These are phyloP conservation scores for Cladorhizidae sp. DNA, from an alignment of 37 sponge, comb jelly and placozoan genomes.

Conservation along the genomic window DNA sequence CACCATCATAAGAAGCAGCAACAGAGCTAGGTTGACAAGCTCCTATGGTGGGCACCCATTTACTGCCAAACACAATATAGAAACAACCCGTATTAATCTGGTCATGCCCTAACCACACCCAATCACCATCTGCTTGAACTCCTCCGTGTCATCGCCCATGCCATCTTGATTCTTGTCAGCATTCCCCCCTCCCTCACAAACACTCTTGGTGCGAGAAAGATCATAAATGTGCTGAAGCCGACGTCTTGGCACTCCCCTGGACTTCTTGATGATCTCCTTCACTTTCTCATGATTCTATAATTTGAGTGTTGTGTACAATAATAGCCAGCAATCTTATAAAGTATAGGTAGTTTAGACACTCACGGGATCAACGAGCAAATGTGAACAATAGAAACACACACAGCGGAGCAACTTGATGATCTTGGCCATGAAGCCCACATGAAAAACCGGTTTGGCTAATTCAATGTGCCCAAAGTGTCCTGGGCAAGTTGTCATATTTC, in stretches of 20 bases:
- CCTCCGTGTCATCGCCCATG: not conserved
- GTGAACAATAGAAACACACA: conserved; percentile 97
- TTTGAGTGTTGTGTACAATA: no score
- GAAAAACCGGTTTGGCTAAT: conserved; percentile 96
- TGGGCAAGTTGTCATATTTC: conserved; percentile 96
- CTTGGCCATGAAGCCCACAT: conserved; percentile 91
- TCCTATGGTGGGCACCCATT: no score
- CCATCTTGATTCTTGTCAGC: conserved; percentile 65
- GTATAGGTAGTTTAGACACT: conserved; percentile 11
- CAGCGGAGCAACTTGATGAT: conserved; percentile 90
- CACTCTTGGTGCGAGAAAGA: conserved; percentile 74
- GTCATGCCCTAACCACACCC: no score
- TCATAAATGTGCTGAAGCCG: conserved; percentile 90
- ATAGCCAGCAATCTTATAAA: not conserved
- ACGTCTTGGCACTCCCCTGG: conserved; percentile 42
- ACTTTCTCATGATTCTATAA: conserved; percentile 85
- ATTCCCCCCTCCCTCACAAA: conserved; percentile 81
- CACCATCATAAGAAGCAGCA: no score
- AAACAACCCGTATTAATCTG: no score
- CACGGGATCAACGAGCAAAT: conserved; percentile 90
- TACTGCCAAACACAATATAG: no score
- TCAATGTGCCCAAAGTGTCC: conserved; percentile 99
- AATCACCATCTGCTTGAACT: conserved; percentile 8
- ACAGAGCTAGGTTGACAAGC: no score
- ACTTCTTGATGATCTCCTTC: conserved; percentile 83